Evolutionary conservation across 1,140 invertebrate species (phyloP), one percentile per base, ranked within the genome.

Genomic region (Orius insidiosus): DNA sequence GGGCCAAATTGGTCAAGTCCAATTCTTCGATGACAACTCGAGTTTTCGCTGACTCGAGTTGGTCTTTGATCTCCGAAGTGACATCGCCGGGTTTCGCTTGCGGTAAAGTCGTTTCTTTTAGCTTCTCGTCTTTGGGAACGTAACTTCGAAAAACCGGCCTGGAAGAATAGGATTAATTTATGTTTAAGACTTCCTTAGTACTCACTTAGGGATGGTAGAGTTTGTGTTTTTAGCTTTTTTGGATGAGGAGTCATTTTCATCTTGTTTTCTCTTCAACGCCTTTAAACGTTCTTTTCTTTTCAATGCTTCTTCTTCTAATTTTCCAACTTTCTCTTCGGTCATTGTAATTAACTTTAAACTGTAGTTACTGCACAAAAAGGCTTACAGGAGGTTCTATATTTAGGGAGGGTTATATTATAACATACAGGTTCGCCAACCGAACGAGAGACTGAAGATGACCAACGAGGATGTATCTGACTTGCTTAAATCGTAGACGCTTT

Each of bases 81-180:
- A 93, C 80, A 62, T 84, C 75, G 9, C 74, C 75, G 10, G 84
- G 78, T 58, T 80, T 71, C 11, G 77, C 74, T 55, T 75, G 67
- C 1, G 75, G 71, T 34, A 87, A 50, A 39, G 76, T 65, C 37
- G 69, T 68, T 37, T 85, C 78, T 57, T 79, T 73, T 13, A 93
- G 67, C n/a, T 58, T 67, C 54, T 88, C 82, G 68, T 88, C 80
- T 53, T 76, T 68, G 8, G 89, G 89, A 54, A 75, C 82, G 57
- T 95, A 95, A 61, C 85, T 94, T 53, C 89, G 67, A 60, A 95
- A 95, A 56, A 80, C 75, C 1, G 87, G 87, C 53, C 85, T 92
- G 53, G 19, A 74, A n/a, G n/a, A n/a, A n/a, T n/a, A n/a, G n/a
- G n/a, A n/a, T n/a, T n/a, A n/a, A 34, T 9, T 34, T 32, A 35